These are phyloP conservation scores for Andrena flavipes DNA, from an alignment of 2,888 invertebrate genomes.

Conservation along the genomic window DNA sequence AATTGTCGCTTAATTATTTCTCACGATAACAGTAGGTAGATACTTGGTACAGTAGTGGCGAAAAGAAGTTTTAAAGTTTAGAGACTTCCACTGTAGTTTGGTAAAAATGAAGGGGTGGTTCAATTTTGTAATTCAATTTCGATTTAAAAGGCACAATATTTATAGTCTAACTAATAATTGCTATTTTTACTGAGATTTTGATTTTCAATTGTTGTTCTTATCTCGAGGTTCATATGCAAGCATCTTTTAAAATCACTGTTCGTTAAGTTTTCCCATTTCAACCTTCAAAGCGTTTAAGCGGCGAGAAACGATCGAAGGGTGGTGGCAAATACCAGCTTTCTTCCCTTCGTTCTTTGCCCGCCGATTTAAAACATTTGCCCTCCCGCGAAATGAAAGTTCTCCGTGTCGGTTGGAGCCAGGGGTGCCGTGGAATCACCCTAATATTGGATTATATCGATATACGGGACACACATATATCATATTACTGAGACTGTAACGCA, in stretches of 20 bases:
- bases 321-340: constrained; percentile 62
- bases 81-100: too few species aligned
- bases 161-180: too few species aligned
- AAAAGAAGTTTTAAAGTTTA: too few species aligned
- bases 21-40: not conserved
- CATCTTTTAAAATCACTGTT: constrained; percentile 32
- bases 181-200: not conserved
- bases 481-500: constrained; percentile 6
- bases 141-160: too few species aligned
- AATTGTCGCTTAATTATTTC: constrained; percentile 9
- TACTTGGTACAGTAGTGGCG: not conserved
- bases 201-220: constrained; percentile 9
- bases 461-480: constrained; percentile 54
- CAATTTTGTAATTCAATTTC: too few species aligned
- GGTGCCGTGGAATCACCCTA: constrained; percentile 62
- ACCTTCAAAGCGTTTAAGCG: constrained; percentile 54
- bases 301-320: constrained; percentile 50
- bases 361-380: constrained; percentile 67
- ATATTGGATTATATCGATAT: constrained; percentile 69
- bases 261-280: constrained; percentile 48
- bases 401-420: constrained; percentile 46
- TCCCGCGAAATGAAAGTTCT: constrained; percentile 58
- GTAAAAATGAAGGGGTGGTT: too few species aligned
- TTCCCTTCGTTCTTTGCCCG: constrained; percentile 54
- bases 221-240: not conserved